phyloP scores from a whole-genome alignment of 2,797 vertebrate genomes.

The Danionella dracula region DNA sequence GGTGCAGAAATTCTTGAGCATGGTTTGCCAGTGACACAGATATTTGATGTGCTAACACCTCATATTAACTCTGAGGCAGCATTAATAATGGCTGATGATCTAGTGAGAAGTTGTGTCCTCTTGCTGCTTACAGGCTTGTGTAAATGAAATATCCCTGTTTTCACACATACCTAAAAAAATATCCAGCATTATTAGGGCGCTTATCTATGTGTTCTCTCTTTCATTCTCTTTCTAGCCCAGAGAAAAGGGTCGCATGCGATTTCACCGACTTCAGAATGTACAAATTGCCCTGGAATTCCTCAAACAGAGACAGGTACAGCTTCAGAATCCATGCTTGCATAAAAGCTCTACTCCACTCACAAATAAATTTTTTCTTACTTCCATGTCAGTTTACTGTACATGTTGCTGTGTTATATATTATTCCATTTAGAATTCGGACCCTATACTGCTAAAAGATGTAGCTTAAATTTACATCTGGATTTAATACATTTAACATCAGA shows the following conservation, averaged over 20 bases:
- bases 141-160: slow-evolving; percentile 7
- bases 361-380: too few relatives aligned
- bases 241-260: slow-evolving; percentile 96
- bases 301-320: slow-evolving; percentile 88
- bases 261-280: slow-evolving; percentile 95
- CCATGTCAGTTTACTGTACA: too few relatives aligned
- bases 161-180: slow-evolving; percentile 12
- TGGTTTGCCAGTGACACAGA: neutral
- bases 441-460: too few relatives aligned
- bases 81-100: slow-evolving; percentile 5
- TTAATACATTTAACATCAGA: too few relatives aligned
- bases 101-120: slow-evolving; percentile 27
- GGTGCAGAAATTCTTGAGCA: slow-evolving; percentile 1
- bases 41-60: neutral
- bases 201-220: slow-evolving; percentile 5
- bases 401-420: too few relatives aligned
- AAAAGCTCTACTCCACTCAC: neutral
- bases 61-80: slow-evolving; percentile 19
- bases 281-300: slow-evolving; percentile 98
- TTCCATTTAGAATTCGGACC: too few relatives aligned
- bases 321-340: neutral
- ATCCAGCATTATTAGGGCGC: neutral
- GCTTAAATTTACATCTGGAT: too few relatives aligned
- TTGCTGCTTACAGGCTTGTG: slow-evolving; percentile 43
- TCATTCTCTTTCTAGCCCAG: slow-evolving; percentile 72